Conservation (phyloP, 2,888 invertebrate genomes). For the Andrena dorsata region DNA sequence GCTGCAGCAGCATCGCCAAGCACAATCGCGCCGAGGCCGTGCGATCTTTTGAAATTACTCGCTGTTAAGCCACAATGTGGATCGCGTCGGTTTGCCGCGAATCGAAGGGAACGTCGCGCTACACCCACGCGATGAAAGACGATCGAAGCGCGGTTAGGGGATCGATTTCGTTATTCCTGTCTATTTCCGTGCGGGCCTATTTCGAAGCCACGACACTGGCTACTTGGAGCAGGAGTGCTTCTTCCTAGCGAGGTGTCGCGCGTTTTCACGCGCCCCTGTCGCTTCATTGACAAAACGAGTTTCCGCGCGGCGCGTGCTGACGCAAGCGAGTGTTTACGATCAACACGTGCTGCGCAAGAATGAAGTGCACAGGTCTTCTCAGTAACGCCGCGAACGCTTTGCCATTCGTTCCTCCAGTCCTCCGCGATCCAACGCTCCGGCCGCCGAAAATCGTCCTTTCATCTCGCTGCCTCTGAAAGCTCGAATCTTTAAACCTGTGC, state of each 20-base stretch:
- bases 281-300: conserved; percentile 61
- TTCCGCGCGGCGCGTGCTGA: conserved; percentile 49
- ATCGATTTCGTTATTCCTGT: conserved; percentile 3
- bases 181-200: neutral
- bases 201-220: neutral
- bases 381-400: conserved; percentile 48
- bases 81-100: neutral
- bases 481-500: neutral
- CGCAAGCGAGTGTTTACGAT: conserved; percentile 65
- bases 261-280: conserved; percentile 2
- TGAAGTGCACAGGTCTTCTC: conserved; percentile 19
- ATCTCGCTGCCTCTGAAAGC: neutral
- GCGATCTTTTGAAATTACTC: neutral
- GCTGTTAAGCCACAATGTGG: no score
- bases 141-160: neutral
- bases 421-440: neutral
- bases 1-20: no score
- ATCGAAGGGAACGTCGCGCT: neutral
- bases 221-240: neutral
- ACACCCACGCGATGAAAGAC: neutral
- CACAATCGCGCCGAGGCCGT: neutral
- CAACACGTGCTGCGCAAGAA: conserved; percentile 60
- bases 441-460: neutral
- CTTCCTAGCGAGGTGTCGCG: neutral
- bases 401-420: conserved; percentile 37